Evolutionary conservation across 2,113 vertebrate genomes (phyloP).

Genomic region (Camelus bactrianus): DNA sequence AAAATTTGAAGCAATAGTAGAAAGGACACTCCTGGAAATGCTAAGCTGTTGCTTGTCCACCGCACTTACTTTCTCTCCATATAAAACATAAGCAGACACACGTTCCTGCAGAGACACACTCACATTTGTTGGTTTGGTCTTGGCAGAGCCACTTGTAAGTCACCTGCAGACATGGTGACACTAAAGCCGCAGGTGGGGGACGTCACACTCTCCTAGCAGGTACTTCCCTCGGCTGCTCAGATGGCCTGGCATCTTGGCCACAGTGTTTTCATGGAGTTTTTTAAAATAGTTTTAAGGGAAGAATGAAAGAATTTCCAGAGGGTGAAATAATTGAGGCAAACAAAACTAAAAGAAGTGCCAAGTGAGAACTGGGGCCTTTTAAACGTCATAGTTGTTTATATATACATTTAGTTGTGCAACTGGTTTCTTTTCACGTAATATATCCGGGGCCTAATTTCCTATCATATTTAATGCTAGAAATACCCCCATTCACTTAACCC

Average conservation of each 20-base stretch:
- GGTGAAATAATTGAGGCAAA: not conserved
- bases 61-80: not conserved
- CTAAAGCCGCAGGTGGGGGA: too few relatives aligned
- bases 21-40: not conserved
- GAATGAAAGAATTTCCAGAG: not conserved
- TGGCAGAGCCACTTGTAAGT: not conserved
- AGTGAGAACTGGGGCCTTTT: not conserved
- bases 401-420: not conserved
- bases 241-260: not conserved
- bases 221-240: not conserved
- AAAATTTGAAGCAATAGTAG: not conserved
- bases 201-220: not conserved
- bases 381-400: too few relatives aligned
- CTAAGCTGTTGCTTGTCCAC: not conserved
- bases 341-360: not conserved
- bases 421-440: not conserved
- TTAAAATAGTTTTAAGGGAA: not conserved
- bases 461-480: not conserved
- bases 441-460: not conserved
- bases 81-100: not conserved
- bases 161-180: not conserved
- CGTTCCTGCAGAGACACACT: rapidly evolving
- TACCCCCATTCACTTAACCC: not conserved
- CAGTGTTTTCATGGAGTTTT: not conserved
- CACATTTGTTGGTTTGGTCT: not conserved